Evolutionary conservation across 92 coral and sea anemone species (phyloP), one percentile per base, ranked within the genome.

Genomic region (Parazoanthus swiftii): DNA sequence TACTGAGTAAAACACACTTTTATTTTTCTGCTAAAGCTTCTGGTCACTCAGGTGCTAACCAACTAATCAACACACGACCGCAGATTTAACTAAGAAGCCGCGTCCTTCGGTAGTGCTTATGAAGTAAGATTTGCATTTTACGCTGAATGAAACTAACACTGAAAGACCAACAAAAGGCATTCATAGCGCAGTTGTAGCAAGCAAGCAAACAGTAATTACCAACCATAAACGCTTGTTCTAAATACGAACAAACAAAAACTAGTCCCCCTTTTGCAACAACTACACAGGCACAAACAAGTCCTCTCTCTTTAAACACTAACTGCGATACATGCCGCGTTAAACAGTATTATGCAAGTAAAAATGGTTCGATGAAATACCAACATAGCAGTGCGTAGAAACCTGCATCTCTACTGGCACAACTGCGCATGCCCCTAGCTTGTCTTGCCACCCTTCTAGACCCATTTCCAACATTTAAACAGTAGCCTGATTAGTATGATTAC

Each of bases 181-280:
- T 4, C 70, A 63, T 23, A 20, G 70, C 25, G 15, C 66, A 58
- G 66, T 58, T 58, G 23, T 58, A 23, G n/a, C n/a, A 18, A 5
- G 26, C 70, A 63, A 63, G 25, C 26, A 63, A 76, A 20, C 51
- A 75, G 16, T 36, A 37, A 76, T 44, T 39, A 76, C 54, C 48
- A 38, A 20, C 23, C 29, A 25, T 23, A 39, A 39, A 39, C 16
- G 79, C 15, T 75, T 75, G 43, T 23, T 75, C 51, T 75, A 46
- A 39, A 42, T 39, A 76, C 35, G 80, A 76, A 76, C 80, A 76
- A 76, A 46, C 54, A 42, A 76, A 29, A 76, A 21, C 54, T 39
- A 76, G 80, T 37, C 70, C 80, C 79, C 80, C 80, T 76, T 74
- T 8, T 76, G 46, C 35, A 76, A 76, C 6, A 36, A 38, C 80